Evolutionary conservation across 2,888 invertebrate species (phyloP).

Genomic region (Amphipoea lucens): DNA sequence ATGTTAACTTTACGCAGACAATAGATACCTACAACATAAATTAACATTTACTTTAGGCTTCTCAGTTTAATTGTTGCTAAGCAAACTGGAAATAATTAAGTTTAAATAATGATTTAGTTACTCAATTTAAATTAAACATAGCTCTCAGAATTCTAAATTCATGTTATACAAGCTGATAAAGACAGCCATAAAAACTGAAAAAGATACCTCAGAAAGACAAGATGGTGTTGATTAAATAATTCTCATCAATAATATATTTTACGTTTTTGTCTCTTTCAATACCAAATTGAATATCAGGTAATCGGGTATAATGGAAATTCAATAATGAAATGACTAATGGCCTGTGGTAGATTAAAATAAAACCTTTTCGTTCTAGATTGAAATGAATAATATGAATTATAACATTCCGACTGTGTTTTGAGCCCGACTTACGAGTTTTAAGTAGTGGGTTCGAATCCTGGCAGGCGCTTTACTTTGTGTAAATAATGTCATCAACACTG

Average conservation of each 20-base stretch:
- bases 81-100: constrained; percentile 39
- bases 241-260: neutral
- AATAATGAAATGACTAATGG: constrained; percentile 7
- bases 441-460: neutral
- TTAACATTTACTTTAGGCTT: constrained; percentile 27
- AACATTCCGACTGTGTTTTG: neutral
- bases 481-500: neutral
- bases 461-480: neutral
- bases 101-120: constrained; percentile 22
- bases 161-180: neutral
- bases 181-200: neutral
- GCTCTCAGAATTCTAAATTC: constrained; percentile 6
- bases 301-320: constrained; percentile 12
- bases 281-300: constrained; percentile 1
- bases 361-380: neutral
- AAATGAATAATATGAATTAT: neutral
- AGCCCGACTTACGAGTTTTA: neutral
- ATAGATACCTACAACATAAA: constrained; percentile 26
- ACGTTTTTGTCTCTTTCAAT: neutral
- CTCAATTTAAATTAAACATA: constrained; percentile 4
- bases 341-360: constrained; percentile 2
- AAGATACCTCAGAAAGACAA: neutral
- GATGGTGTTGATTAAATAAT: neutral
- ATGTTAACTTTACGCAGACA: constrained; percentile 24
- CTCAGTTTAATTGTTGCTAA: constrained; percentile 24